Evolutionary conservation across 2,888 invertebrate genomes (phyloP), one percentile per base, ranked within the genome.

Genomic region (Ochropleura leucogaster): DNA sequence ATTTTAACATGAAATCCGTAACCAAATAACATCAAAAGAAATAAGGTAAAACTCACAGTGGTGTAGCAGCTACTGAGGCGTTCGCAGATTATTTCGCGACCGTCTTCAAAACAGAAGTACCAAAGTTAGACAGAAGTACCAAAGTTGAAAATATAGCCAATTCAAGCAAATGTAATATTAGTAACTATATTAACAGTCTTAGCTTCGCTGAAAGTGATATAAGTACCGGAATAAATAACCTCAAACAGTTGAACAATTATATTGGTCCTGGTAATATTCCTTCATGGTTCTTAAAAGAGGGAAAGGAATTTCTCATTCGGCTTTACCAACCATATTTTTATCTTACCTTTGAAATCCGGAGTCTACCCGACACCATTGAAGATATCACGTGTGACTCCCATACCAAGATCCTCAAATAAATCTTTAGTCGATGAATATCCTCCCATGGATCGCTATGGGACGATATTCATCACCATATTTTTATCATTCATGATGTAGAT

Each of bases 121-220:
- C n/a, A n/a, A 55, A 55, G 53, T 55, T 55, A 55, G 10, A 55
- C 53, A n/a, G 10, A 20, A 55, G 53, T 55, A 55, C 53, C n/a
- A n/a, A 55, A 55, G 53, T 55, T 55, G n/a, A 55, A 12, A 55
- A 55, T 55, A 20, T 55, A 55, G n/a, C n/a, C 53, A 55, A 55
- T n/a, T n/a, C 12, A 55, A 55, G 53, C n/a, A 55, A 55, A 10
- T 55, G 53, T n/a, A 55, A 55, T 20, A n/a, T 5, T 55, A 55
- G n/a, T 55, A 55, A 55, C n/a, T 55, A 55, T 5, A n/a, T n/a
- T 20, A 55, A 20, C 20, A 59, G 7, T 16, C 30, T 59, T 9
- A 40, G 16, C 30, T 8, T 59, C 30, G 16, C 40, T 16, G 16
- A 40, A 30, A 30, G 16, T 59, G 30, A 16, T 40, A 59, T 40